phyloP scores from a whole-genome alignment of 2,888 invertebrate genomes.

The Perizoma affinitatum region DNA sequence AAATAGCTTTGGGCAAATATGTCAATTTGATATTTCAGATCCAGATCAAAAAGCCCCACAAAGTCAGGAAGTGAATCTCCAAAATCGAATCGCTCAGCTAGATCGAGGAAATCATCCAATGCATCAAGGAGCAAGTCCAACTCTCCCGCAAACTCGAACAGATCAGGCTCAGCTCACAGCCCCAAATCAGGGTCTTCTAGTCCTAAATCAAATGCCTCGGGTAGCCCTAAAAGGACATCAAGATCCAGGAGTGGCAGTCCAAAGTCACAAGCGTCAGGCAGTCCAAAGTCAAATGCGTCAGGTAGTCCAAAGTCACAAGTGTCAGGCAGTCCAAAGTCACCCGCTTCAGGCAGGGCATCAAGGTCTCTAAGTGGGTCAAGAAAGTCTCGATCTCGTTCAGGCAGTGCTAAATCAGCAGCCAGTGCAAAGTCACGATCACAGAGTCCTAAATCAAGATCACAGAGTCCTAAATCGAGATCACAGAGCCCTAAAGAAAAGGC shows the following conservation, averaged over 20 bases:
- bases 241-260: slow-evolving; percentile 69
- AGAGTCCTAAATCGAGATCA: slow-evolving; percentile 49
- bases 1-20: no score
- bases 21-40: slow-evolving; percentile 54
- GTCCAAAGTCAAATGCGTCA: slow-evolving; percentile 64
- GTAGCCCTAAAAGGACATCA: slow-evolving; percentile 66
- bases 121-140: slow-evolving; percentile 75
- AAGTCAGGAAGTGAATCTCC: slow-evolving; percentile 76
- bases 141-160: slow-evolving; percentile 68
- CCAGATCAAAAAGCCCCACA: slow-evolving; percentile 66
- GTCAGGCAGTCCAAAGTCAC: slow-evolving; percentile 73
- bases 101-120: slow-evolving; percentile 68
- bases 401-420: slow-evolving; percentile 60
- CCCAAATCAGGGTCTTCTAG: slow-evolving; percentile 57
- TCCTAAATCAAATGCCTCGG: slow-evolving; percentile 73
- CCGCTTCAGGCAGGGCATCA: slow-evolving; percentile 67
- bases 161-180: slow-evolving; percentile 74
- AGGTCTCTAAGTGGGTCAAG: slow-evolving; percentile 71
- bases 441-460: slow-evolving; percentile 57
- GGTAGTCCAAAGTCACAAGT: slow-evolving; percentile 71
- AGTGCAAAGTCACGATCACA: slow-evolving; percentile 58
- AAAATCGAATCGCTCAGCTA: slow-evolving; percentile 65
- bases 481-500: slow-evolving; percentile 57
- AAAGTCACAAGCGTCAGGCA: slow-evolving; percentile 73
- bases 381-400: slow-evolving; percentile 60